A percentile compares a stretch with the other conserved stretches of the same genome.
phyloP scores from a whole-genome alignment of 1,140 invertebrate species.

The Hylyphantes graminicola region DNA sequence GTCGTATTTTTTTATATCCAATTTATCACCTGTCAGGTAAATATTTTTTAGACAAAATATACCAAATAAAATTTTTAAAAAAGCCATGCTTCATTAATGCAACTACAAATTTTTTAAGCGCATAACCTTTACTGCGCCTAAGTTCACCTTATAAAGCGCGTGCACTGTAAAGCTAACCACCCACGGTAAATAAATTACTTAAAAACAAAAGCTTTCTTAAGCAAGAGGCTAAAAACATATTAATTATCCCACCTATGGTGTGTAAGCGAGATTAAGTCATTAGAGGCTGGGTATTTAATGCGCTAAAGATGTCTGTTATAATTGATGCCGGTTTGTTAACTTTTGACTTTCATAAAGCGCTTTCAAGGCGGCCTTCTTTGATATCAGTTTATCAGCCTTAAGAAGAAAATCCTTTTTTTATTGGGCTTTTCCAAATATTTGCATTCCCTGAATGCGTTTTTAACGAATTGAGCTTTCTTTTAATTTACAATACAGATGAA shows the following conservation, averaged over 20 bases:
- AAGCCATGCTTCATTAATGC: constrained; percentile 18
- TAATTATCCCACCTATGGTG: constrained; percentile 30
- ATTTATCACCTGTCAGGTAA: too few species aligned
- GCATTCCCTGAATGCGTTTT: too few species aligned
- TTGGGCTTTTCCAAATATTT: too few species aligned
- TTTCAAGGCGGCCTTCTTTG: too few species aligned
- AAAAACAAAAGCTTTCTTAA: constrained; percentile 25
- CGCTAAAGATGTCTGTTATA: not conserved
- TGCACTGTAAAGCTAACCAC: constrained; percentile 19
- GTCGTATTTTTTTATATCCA: not conserved
- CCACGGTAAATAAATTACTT: constrained; percentile 33
- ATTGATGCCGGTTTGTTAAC: too few species aligned
- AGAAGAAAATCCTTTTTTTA: too few species aligned
- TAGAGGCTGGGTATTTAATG: constrained; percentile 30
- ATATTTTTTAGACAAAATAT: too few species aligned
- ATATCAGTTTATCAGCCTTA: too few species aligned
- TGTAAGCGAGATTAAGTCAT: constrained; percentile 33
- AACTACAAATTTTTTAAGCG: constrained; percentile 31
- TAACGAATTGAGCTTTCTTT: too few species aligned
- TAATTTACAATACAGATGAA: too few species aligned
- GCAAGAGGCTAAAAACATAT: constrained; percentile 15
- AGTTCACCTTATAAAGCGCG: constrained; percentile 9
- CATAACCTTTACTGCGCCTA: constrained; percentile 38
- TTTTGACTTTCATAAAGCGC: too few species aligned
- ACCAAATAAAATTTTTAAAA: too few species aligned